Base-by-base conservation (phyloP, 2,888 invertebrate species). In the Carcina quercana region DNA sequence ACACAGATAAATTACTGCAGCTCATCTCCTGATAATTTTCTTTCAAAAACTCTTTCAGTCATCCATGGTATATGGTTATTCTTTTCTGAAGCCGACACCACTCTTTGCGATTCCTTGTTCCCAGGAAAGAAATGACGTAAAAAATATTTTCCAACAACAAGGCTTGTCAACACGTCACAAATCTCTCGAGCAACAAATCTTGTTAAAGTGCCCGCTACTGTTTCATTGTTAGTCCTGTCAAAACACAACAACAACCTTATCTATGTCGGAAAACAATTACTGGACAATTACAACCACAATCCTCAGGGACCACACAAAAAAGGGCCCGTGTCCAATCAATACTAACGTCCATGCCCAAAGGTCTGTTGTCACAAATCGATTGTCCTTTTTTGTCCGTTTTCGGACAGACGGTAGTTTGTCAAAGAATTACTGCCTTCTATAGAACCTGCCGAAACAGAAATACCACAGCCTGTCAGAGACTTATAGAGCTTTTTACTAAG, bases 241-340 rank as follows among this genome's bases (percentile, higher is more conserved):
- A 61, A 72, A 72, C 58, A 67, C 41, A 53, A 61, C 59, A 59
- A 63, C 50, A 55, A 47, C 43, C 48, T 56, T 55, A 54, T 53
- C 53, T 56, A 62, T 54, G 59, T 59, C 51, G 52, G 45, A 59
- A 67, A 68, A 70, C 67, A 73, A 73, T 72, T 68, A 70, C 54
- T 52, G 38, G 52, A 38, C 57, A 63, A 68, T 68, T 66, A 72
- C 59, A 64, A 60, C 51, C n/a, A 42, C 47, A 42, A 50, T 47
- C 38, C 54, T 52, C 34, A 41, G 50, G 50, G 46, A 47, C 38
- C 13, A 42, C 47, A 58, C 60, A 62, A 60, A 59, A 53, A 35
- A 43, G 42, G 42, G 45, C 43, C 35, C n/a, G 13, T 51, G 42
- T 45, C 46, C 47, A 50, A 24, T n/a, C n/a, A n/a, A n/a, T n/a